Evolutionary conservation across 2,797 vertebrate species (phyloP).

Genomic region (Cuniculus paca): DNA sequence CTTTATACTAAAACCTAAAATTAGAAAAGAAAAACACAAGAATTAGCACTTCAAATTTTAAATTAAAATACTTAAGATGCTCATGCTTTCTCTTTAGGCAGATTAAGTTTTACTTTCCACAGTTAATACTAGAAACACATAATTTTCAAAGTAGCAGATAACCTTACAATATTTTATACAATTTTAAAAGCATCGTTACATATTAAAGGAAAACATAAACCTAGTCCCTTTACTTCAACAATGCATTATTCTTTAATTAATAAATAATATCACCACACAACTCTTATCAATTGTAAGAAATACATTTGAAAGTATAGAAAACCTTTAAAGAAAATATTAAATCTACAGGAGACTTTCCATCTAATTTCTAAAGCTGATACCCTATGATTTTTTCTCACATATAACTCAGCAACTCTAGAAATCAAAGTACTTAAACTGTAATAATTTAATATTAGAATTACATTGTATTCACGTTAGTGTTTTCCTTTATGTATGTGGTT

Average conservation of each 20-base stretch:
- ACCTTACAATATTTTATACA: background rate
- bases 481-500: constrained; percentile 37
- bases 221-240: background rate
- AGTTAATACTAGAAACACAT: background rate
- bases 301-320: background rate
- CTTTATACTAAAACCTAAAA: constrained; percentile 99
- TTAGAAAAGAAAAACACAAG: constrained; percentile 82
- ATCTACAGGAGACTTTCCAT: background rate
- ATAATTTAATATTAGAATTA: constrained; percentile 12
- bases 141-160: constrained; percentile 1
- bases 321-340: constrained; percentile 47
- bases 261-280: background rate
- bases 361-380: constrained; percentile 45
- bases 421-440: constrained; percentile 29
- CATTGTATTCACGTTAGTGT: background rate
- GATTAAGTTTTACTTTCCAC: background rate
- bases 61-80: constrained; percentile 56
- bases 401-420: background rate
- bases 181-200: background rate
- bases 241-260: background rate
- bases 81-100: constrained; percentile 33
- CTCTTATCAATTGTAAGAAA: constrained; percentile 19
- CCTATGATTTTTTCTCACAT: background rate
- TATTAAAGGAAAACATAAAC: background rate
- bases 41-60: constrained; percentile 70